Conservation (phyloP, 2,797 vertebrate genomes). For the Anguilla megastoma region DNA sequence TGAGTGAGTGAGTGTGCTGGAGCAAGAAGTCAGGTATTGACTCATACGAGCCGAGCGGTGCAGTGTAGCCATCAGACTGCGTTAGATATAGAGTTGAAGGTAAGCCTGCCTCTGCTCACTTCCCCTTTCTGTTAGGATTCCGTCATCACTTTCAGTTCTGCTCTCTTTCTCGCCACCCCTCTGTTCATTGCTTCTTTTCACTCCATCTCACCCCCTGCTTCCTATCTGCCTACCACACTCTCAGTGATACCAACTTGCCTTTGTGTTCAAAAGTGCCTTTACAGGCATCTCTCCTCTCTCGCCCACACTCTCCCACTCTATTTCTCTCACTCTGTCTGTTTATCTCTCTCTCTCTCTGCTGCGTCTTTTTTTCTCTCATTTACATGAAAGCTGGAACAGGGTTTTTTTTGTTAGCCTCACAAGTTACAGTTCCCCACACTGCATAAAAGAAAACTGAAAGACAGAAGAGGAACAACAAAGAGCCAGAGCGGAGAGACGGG, state of each 20-base stretch:
- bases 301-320: slow-evolving; percentile 49
- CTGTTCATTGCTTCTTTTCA: slow-evolving; percentile 47
- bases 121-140: slow-evolving; percentile 45
- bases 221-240: slow-evolving; percentile 7
- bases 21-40: slow-evolving; percentile 56
- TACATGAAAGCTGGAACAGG: slow-evolving; percentile 71
- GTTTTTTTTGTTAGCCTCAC: slow-evolving; percentile 59
- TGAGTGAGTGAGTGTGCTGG: slow-evolving; percentile 39
- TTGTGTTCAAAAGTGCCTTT: slow-evolving; percentile 65
- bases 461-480: slow-evolving; percentile 43
- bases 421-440: slow-evolving; percentile 58
- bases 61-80: slow-evolving; percentile 4
- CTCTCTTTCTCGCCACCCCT: slow-evolving; percentile 36
- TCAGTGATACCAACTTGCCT: slow-evolving; percentile 58
- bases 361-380: slow-evolving; percentile 57
- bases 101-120: slow-evolving; percentile 51
- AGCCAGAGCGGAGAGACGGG: slow-evolving; percentile 33
- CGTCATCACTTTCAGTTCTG: slow-evolving; percentile 49
- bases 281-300: slow-evolving; percentile 44
- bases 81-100: slow-evolving; percentile 31
- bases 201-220: slow-evolving; percentile 22
- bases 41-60: slow-evolving; percentile 41
- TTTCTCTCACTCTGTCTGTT: slow-evolving; percentile 57
- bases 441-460: slow-evolving; percentile 46
- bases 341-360: slow-evolving; percentile 55